These are phyloP conservation scores for Tyrannus savana DNA, from an alignment of 2,113 vertebrate genomes.

Conservation along the genomic window DNA sequence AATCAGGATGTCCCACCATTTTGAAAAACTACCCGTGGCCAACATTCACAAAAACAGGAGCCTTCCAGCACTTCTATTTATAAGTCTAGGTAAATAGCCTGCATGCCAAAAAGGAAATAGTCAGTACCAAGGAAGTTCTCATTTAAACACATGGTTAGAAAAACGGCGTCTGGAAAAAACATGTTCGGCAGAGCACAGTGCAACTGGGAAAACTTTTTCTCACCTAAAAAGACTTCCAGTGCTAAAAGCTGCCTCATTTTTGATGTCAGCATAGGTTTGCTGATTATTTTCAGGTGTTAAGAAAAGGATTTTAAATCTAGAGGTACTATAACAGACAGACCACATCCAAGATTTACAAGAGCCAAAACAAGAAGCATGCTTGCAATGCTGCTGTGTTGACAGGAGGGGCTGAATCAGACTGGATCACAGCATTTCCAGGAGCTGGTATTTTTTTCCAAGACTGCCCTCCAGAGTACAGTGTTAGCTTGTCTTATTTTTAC, in stretches of 20 bases:
- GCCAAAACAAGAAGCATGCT: not conserved
- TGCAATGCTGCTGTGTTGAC: not conserved
- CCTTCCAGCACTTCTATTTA: not conserved
- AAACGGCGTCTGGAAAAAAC: constrained; percentile 21
- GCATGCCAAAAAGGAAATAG: not conserved
- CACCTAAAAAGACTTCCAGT: too few species aligned
- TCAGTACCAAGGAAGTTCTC: not conserved
- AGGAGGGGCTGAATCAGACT: not conserved
- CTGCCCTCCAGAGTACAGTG: not conserved
- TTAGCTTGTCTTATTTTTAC: not conserved
- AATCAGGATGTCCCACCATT: not conserved
- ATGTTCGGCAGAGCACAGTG: not conserved
- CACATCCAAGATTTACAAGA: not conserved
- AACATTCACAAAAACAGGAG: not conserved
- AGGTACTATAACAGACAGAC: not conserved
- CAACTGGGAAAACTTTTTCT: not conserved
- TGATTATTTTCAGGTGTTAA: not conserved
- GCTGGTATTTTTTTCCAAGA: not conserved
- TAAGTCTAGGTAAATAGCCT: not conserved
- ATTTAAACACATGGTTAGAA: not conserved
- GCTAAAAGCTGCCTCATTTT: not conserved
- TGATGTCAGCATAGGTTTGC: not conserved
- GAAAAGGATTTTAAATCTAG: not conserved
- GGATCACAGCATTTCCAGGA: not conserved
- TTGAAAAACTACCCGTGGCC: not conserved